These are phyloP conservation scores for Spongilla lacustris DNA, from an alignment of 37 sponge, comb jelly and placozoan genomes.

Conservation along the genomic window DNA sequence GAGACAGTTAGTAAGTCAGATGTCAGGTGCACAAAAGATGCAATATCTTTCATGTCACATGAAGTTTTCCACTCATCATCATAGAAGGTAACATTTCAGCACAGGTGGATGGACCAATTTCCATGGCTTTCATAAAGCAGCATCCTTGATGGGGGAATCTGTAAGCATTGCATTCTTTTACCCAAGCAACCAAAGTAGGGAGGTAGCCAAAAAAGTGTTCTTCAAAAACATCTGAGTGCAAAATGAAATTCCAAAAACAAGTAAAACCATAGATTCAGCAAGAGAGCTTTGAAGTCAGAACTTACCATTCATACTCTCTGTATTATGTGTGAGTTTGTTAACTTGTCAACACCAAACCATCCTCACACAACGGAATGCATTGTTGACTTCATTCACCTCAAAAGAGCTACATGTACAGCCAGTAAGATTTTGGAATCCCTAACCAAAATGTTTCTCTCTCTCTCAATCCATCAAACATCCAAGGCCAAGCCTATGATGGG, in stretches of 20 bases:
- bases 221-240: no score
- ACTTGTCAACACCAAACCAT: slow-evolving; percentile 32
- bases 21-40: slow-evolving; percentile 14
- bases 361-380: slow-evolving; percentile 61
- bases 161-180: slow-evolving; percentile 8
- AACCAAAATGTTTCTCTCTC: slow-evolving; percentile 15
- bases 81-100: background rate
- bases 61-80: background rate
- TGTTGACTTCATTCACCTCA: slow-evolving; percentile 28
- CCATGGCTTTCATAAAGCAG: no score
- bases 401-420: slow-evolving; percentile 60
- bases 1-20: slow-evolving; percentile 4
- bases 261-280: no score
- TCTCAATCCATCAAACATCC: no score
- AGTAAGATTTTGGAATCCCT: slow-evolving; percentile 8
- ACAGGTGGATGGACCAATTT: slow-evolving; percentile 11
- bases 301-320: slow-evolving; percentile 41
- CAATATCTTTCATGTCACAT: slow-evolving; percentile 27
- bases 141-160: slow-evolving; percentile 8
- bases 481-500: slow-evolving; percentile 17
- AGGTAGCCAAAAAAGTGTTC: no score
- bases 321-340: slow-evolving; percentile 57
- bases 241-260: no score
- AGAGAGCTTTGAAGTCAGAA: background rate
- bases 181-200: background rate